Percentiles rank a stretch among this genome's conserved stretches.
These are phyloP conservation scores for Athrips mouffetella DNA, from an alignment of 2,888 invertebrate species.

Conservation along the genomic window DNA sequence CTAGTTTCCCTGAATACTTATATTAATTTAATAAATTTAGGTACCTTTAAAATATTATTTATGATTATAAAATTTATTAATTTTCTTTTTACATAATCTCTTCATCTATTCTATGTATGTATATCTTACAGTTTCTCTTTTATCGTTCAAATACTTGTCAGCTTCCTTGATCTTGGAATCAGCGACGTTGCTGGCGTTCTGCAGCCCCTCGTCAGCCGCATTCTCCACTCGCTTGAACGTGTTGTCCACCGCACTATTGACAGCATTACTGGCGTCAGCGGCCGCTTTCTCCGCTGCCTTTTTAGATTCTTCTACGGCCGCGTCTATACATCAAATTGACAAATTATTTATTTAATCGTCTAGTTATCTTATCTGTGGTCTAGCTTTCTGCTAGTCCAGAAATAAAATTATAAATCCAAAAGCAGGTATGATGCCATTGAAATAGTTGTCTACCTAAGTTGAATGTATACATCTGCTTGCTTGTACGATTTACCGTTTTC, in stretches of 20 bases:
- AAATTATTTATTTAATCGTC: too few relatives aligned
- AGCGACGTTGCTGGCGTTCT: slow-evolving; percentile 75
- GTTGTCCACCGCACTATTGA: slow-evolving; percentile 62
- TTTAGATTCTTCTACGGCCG: slow-evolving; percentile 69
- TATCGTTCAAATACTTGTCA: slow-evolving; percentile 79
- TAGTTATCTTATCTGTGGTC: too few relatives aligned
- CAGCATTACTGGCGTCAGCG: slow-evolving; percentile 65
- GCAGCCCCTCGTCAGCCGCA: slow-evolving; percentile 76
- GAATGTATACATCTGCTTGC: too few relatives aligned
- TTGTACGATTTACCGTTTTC: too few relatives aligned
- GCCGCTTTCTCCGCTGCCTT: slow-evolving; percentile 73
- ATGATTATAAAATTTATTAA: background rate
- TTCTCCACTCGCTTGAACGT: slow-evolving; percentile 61
- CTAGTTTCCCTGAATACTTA: too few relatives aligned
- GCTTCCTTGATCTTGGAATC: slow-evolving; percentile 81
- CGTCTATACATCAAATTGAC: too few relatives aligned
- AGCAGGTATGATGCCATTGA: background rate
- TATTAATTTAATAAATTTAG: too few relatives aligned
- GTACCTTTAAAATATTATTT: too few relatives aligned
- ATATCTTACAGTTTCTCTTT: slow-evolving; percentile 66
- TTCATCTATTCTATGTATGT: background rate
- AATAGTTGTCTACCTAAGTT: too few relatives aligned
- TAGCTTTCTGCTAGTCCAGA: too few relatives aligned
- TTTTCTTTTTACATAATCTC: background rate
- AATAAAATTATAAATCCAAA: background rate